phyloP scores from a whole-genome alignment of 2,888 invertebrate species.

The Ametastegia equiseti region DNA sequence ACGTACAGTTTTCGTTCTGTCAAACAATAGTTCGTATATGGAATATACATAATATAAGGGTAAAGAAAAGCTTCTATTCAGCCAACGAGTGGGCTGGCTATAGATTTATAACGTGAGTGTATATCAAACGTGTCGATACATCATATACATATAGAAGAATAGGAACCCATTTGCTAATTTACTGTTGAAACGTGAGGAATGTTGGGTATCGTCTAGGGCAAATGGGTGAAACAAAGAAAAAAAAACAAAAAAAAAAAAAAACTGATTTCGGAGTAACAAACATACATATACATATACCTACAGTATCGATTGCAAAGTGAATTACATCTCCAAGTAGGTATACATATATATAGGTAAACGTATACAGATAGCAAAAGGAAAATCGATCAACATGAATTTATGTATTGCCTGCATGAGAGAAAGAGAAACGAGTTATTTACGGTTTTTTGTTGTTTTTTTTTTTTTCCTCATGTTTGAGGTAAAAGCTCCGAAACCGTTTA shows the following conservation, averaged over 20 bases:
- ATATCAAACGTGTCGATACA: not conserved
- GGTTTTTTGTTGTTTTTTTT: not conserved
- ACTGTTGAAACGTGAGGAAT: not conserved
- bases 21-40: not conserved
- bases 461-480: not conserved
- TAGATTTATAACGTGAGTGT: not conserved
- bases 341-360: too few relatives aligned
- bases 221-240: too few relatives aligned
- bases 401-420: not conserved
- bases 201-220: not conserved
- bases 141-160: not conserved
- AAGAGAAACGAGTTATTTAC: not conserved
- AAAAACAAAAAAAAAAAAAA: not conserved
- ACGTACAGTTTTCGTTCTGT: too few relatives aligned
- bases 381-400: not conserved
- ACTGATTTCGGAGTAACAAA: not conserved
- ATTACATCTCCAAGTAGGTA: not conserved
- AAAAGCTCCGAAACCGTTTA: constrained; percentile 12
- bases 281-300: not conserved
- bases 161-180: not conserved
- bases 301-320: not conserved
- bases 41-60: not conserved
- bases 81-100: not conserved
- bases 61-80: not conserved
- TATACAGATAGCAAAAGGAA: not conserved